Conservation (phyloP, 1,140 invertebrate species). For the Drosophila pseudoananassae region DNA sequence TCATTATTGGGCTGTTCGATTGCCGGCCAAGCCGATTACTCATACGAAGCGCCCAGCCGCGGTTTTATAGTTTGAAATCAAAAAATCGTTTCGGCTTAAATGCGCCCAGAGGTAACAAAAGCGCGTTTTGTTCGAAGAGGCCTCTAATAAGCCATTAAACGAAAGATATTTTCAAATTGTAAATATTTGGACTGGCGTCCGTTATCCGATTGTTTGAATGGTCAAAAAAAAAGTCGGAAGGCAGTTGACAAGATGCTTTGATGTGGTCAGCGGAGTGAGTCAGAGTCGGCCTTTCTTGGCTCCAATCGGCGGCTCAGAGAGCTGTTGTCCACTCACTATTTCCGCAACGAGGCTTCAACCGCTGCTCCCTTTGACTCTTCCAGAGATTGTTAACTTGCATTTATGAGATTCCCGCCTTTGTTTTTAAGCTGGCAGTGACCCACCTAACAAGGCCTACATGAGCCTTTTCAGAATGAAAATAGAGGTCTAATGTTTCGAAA, state of each 20-base stretch:
- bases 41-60: constrained; percentile 51
- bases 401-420: no score
- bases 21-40: constrained; percentile 31
- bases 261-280: constrained; percentile 58
- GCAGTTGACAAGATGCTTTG: constrained; percentile 41
- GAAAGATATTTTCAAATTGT: constrained; percentile 46
- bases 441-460: no score
- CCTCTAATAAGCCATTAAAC: constrained; percentile 78
- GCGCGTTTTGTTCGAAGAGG: constrained; percentile 60
- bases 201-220: constrained; percentile 18
- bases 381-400: no score
- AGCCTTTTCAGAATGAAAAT: no score
- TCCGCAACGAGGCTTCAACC: no score
- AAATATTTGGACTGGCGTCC: constrained; percentile 65
- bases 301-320: constrained; percentile 4
- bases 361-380: no score
- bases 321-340: background rate
- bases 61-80: constrained; percentile 42
- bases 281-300: constrained; percentile 14
- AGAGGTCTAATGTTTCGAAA: background rate
- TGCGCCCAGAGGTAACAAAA: constrained; percentile 45
- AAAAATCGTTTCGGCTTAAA: constrained; percentile 53
- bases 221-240: constrained; percentile 65
- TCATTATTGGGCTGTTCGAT: constrained; percentile 60
- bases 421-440: no score